A percentile compares a stretch with the other conserved stretches of the same genome.
Evolutionary conservation across 1,140 invertebrate species (phyloP).

Genomic region (Acromyrmex echinatior): DNA sequence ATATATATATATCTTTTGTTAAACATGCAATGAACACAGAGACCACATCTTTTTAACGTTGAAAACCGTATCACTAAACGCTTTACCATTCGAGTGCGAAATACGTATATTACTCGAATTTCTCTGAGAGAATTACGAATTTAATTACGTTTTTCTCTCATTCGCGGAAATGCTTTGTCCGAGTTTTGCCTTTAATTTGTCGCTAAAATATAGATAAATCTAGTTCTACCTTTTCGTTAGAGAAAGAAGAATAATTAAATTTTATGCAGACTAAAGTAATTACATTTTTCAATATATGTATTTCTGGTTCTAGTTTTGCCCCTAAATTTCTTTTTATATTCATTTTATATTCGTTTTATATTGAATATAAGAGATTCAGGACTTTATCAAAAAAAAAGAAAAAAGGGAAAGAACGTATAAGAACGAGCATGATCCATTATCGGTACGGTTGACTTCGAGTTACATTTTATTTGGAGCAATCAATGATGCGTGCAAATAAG

Average conservation of each 20-base stretch:
- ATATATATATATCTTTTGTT: not conserved
- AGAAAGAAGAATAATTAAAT: not conserved
- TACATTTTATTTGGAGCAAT: slow-evolving; percentile 31
- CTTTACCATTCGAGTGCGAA: not conserved
- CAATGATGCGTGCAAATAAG: slow-evolving; percentile 41
- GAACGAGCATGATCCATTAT: slow-evolving; percentile 13
- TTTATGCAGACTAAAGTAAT: not conserved
- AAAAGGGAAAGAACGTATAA: not conserved
- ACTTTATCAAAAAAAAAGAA: not conserved
- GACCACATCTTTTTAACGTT: not conserved
- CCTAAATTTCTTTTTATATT: not conserved
- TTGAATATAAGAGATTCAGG: not conserved
- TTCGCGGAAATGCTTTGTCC: not conserved
- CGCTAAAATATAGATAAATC: not conserved
- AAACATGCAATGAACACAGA: slow-evolving; percentile 6
- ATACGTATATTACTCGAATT: not conserved
- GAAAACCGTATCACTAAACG: not conserved
- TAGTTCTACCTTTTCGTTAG: not conserved
- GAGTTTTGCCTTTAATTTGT: not conserved
- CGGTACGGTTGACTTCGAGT: slow-evolving; percentile 7
- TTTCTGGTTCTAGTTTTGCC: not conserved
- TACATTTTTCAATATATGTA: not conserved
- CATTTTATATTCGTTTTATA: not conserved
- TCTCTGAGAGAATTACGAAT: slow-evolving; percentile 16
- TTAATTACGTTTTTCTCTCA: not conserved